Evolutionary conservation across 1,140 invertebrate genomes (phyloP).

Genomic region (Orchesella cincta): DNA sequence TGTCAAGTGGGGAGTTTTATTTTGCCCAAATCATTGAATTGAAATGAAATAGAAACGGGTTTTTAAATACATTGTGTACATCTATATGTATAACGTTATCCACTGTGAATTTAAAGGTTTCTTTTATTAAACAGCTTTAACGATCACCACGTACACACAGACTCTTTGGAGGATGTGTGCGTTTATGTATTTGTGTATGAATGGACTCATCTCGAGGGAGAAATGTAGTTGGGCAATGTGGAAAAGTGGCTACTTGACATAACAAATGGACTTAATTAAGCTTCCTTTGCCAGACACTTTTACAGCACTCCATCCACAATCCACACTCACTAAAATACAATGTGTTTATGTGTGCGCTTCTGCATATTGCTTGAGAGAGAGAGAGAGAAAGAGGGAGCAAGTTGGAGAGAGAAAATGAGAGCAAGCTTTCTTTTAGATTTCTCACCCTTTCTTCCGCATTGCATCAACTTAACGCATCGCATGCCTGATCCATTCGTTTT

Average conservation of each 20-base stretch:
- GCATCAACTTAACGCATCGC: no score
- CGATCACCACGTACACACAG: neutral
- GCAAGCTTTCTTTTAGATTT: no score
- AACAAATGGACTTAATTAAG: constrained; percentile 29
- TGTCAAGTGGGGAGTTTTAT: no score
- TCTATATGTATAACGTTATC: no score
- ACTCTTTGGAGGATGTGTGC: neutral
- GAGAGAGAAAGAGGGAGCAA: neutral
- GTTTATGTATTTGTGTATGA: neutral
- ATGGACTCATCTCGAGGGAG: constrained; percentile 11
- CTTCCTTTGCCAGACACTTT: constrained; percentile 19
- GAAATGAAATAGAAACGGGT: no score
- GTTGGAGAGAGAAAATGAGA: neutral
- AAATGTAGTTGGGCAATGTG: constrained; percentile 26
- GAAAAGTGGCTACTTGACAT: constrained; percentile 26
- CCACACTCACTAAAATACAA: neutral
- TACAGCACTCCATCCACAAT: neutral
- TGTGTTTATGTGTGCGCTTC: neutral
- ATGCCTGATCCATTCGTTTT: no score
- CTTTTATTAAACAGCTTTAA: no score
- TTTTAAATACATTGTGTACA: no score
- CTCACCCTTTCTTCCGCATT: no score
- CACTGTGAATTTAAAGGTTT: no score
- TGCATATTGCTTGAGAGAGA: neutral
- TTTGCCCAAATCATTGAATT: no score